These are phyloP conservation scores for Myotis daubentonii DNA, from an alignment of 2,797 vertebrate genomes.

Conservation along the genomic window DNA sequence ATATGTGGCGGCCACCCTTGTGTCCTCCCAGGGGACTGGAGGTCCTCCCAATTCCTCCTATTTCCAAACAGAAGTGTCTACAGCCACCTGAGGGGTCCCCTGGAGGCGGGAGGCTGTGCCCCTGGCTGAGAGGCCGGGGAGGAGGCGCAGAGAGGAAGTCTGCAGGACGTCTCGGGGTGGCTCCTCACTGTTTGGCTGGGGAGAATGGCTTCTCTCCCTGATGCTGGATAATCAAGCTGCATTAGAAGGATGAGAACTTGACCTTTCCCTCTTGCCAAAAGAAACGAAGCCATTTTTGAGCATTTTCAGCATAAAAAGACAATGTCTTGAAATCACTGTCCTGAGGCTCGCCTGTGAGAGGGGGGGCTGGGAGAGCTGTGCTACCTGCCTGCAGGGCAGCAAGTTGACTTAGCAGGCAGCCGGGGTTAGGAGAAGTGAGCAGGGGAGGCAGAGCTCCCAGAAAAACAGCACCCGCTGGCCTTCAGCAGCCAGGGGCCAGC, in stretches of 20 bases:
- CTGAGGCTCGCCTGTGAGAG: neutral
- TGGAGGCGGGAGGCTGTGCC: rapidly evolving
- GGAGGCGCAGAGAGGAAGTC: neutral
- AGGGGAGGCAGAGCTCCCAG: conserved; percentile 36
- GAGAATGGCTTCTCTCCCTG: neutral
- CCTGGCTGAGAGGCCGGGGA: neutral
- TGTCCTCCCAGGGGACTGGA: neutral
- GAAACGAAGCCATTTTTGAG: conserved; percentile 45
- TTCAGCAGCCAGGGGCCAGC: neutral
- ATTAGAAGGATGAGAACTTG: neutral
- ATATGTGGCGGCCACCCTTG: rapidly evolving
- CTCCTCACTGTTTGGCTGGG: neutral
- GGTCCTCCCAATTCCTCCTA: rapidly evolving
- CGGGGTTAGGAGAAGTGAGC: conserved; percentile 51
- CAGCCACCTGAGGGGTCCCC: neutral
- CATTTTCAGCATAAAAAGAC: conserved; percentile 53
- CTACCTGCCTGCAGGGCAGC: neutral
- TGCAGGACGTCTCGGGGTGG: rapidly evolving
- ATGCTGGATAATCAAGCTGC: neutral
- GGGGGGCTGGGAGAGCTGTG: neutral
- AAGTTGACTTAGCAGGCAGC: conserved; percentile 27
- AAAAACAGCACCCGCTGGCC: neutral
- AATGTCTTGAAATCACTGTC: conserved; percentile 37
- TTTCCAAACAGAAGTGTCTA: neutral
- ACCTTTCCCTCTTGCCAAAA: conserved; percentile 14